Conservation (phyloP, 2,888 invertebrate species). For the Nowickia ferox region DNA sequence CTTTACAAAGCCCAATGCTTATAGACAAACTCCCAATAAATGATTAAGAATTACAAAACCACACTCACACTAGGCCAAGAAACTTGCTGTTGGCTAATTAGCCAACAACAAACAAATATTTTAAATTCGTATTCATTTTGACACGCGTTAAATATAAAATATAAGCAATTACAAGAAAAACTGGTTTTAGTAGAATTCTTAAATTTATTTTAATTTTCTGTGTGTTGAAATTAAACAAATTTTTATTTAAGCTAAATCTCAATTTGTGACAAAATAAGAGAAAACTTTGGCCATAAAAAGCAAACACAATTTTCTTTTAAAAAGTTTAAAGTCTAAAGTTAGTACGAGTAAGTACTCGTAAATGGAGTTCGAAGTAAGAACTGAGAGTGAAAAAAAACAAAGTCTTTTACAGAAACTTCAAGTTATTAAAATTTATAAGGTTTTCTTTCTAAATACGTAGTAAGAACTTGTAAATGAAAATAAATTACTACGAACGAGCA, state of each 20-base stretch:
- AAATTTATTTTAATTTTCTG: slow-evolving; percentile 16
- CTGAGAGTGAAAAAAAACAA: not conserved
- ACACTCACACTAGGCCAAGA: too few species aligned
- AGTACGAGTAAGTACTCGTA: not conserved
- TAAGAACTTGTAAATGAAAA: slow-evolving; percentile 32
- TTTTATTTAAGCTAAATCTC: slow-evolving; percentile 18
- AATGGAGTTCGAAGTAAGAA: slow-evolving; percentile 26
- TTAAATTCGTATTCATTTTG: too few species aligned
- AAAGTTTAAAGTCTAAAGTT: too few species aligned
- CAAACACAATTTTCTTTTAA: not conserved
- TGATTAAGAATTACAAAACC: too few species aligned
- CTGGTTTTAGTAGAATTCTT: not conserved
- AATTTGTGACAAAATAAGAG: slow-evolving; percentile 47
- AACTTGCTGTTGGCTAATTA: too few species aligned
- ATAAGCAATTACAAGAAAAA: not conserved
- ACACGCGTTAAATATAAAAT: too few species aligned
- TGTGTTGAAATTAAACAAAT: slow-evolving; percentile 19
- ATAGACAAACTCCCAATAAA: too few species aligned
- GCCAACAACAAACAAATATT: too few species aligned
- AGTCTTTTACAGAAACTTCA: slow-evolving; percentile 17
- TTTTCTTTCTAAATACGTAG: slow-evolving; percentile 20
- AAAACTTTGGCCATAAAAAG: slow-evolving; percentile 41
- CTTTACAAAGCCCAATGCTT: too few species aligned
- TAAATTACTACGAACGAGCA: not conserved
- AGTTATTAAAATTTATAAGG: slow-evolving; percentile 45